A percentile compares a stretch with the other conserved stretches of the same genome.
Conservation (phyloP, 2,797 vertebrate species). For the Distichodus sexfasciatus region DNA sequence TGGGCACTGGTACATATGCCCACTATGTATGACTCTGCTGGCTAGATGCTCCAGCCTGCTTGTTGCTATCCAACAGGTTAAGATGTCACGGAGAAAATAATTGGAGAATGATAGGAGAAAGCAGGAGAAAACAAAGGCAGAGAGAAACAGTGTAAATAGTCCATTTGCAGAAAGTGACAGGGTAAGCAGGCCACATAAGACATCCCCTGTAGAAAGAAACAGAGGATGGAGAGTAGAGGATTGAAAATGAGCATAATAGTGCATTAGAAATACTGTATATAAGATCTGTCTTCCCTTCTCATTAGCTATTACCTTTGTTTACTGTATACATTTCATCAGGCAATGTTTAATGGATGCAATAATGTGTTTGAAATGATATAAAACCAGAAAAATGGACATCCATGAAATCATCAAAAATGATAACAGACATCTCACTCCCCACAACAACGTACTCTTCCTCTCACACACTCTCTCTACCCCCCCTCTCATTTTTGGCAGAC, state of each 20-base stretch:
- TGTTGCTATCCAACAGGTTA: neutral
- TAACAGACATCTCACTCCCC: neutral
- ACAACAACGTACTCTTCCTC: neutral
- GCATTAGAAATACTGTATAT: slow-evolving; percentile 1
- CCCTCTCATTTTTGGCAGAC: neutral
- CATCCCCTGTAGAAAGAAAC: slow-evolving; percentile 1
- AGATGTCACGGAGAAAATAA: neutral
- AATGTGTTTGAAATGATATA: too few relatives aligned
- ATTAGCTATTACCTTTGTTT: neutral
- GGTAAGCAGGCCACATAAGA: slow-evolving; percentile 13
- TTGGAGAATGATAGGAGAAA: neutral
- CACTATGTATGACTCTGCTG: neutral
- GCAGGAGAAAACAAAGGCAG: neutral
- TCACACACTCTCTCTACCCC: neutral
- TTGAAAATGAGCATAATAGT: too few relatives aligned
- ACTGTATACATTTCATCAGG: neutral
- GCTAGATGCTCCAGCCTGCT: neutral
- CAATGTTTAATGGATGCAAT: too few relatives aligned
- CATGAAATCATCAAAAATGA: slow-evolving; percentile 4
- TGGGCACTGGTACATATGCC: neutral
- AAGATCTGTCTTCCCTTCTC: neutral
- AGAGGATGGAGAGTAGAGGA: neutral
- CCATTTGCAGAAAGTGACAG: neutral
- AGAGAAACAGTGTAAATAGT: neutral
- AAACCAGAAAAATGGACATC: neutral